Evolutionary conservation across 1,140 invertebrate species (phyloP).

Genomic region (Samia ricini): DNA sequence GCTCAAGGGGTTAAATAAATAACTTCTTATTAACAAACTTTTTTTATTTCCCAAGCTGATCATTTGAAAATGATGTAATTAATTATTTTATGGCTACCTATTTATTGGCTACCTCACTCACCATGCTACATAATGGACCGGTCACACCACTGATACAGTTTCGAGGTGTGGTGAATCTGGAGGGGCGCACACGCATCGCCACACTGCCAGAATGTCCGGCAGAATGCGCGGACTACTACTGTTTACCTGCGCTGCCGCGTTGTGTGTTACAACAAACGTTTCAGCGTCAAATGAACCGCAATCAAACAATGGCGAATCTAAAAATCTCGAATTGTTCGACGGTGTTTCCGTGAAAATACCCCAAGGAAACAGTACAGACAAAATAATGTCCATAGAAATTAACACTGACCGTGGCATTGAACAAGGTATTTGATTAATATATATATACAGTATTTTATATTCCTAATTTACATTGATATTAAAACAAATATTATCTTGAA

Average conservation of each 20-base stretch:
- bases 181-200: slow-evolving; percentile 29
- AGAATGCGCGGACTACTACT: slow-evolving; percentile 46
- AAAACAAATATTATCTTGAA: neutral
- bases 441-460: neutral
- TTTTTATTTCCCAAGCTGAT: no score
- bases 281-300: slow-evolving; percentile 6
- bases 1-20: no score
- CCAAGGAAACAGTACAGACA: slow-evolving; percentile 24
- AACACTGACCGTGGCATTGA: slow-evolving; percentile 28
- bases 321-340: slow-evolving; percentile 47
- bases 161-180: slow-evolving; percentile 7
- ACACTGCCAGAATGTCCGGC: slow-evolving; percentile 41
- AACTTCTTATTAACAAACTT: no score
- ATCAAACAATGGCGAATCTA: slow-evolving; percentile 10
- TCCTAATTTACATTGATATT: neutral
- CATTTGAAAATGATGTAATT: no score
- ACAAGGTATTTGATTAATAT: slow-evolving; percentile 37
- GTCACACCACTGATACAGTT: neutral
- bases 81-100: neutral
- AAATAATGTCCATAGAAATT: slow-evolving; percentile 54
- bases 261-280: slow-evolving; percentile 25
- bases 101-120: neutral
- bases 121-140: neutral
- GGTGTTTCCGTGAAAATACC: slow-evolving; percentile 49
- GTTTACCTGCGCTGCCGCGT: slow-evolving; percentile 26